Evolutionary conservation across 2,888 invertebrate species (phyloP), one percentile per base, ranked within the genome.

Genomic region (Machimus rusticus): DNA sequence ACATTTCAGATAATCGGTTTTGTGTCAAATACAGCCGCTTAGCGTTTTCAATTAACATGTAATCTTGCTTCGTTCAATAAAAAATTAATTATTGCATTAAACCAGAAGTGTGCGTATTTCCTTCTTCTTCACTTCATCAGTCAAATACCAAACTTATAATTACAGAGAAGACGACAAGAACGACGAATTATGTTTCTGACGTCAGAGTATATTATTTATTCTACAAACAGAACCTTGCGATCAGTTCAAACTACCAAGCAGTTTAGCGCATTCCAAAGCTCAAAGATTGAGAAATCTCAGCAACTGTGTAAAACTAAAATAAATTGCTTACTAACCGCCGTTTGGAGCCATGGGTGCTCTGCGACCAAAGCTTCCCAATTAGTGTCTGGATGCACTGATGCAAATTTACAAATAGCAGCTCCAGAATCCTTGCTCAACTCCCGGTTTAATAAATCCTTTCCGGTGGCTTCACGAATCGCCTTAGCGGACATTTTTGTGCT

Each of bases 391-490:
- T 96, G 95, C 89, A 98, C 96, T 82, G 96, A 94, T 12, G 96
- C 98, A 92, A 96, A 98, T 89, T 95, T 95, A 92, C 97, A 97
- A 90, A 95, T 95, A 86, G 95, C 95, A 82, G 95, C 94, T 85
- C 95, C 95, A 0, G 96, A 95, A 82, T 95, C 95, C 0, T 94
- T 91, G 82, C 91, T 91, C 91, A 98, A 94, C 91, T 97, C 95
- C 91, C 96, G 95, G 93, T 98, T 98, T 89, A 99, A 95, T 85
- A 99, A 94, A 91, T 96, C 96, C 93, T 99, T 99, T 90, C 99
- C 99, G 86, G 97, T 96, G 89, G 97, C 98, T 94, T 99, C 99
- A 91, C 96, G 95, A 91, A 99, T 98, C 87, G 99, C 99, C 94
- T 99, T 99, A 86, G 99, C 99, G 90, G 99, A 98, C 99, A 99